Base-by-base conservation (phyloP, 2,888 invertebrate species). In the Lycaena phlaeas region DNA sequence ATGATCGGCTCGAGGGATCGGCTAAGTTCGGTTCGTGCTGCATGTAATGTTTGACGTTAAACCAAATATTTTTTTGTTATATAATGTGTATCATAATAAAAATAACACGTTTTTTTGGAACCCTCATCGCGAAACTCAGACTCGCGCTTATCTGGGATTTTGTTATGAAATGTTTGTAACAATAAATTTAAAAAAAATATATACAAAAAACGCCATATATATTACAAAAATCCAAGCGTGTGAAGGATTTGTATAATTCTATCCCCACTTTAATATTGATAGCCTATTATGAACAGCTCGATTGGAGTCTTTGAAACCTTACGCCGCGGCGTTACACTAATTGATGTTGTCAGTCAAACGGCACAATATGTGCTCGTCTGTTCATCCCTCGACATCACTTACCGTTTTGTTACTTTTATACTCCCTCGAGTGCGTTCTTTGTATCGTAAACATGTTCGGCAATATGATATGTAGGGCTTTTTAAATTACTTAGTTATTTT, bases 271-370 rank as follows among this genome's bases (percentile, higher is more conserved):
- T 68, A 75, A 68, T 77, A 76, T 75, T 74, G 68, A 77, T 78
- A 66, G 69, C 59, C 70, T 65, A 76, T 78, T 78, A 77, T 31
- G 34, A 14, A 34, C 64, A 53, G 62, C 54, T 59, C 66, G 68
- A 64, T 63, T 53, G 57, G 60, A 60, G 69, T 70, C 73, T 79
- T 78, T 81, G 82, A 75, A 84, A 84, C 54, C 47, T 52, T 59
- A 79, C 65, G 73, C 82, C 81, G 74, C 67, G 57, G 56, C 65
- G 77, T 76, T 77, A 71, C n/a, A 71, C 57, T 84, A 84, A 84
- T 84, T 82, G 82, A 79, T 74, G 72, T 76, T 77, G 82, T 81
- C 82, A 84, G 68, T 82, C 77, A 75, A 67, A 76, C 73, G 70
- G 60, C 58, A 34, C 38, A 43, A 46, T 48, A 44, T 49, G 51